Evolutionary conservation across 2,888 invertebrate genomes (phyloP).

Genomic region (Craniophora ligustri): DNA sequence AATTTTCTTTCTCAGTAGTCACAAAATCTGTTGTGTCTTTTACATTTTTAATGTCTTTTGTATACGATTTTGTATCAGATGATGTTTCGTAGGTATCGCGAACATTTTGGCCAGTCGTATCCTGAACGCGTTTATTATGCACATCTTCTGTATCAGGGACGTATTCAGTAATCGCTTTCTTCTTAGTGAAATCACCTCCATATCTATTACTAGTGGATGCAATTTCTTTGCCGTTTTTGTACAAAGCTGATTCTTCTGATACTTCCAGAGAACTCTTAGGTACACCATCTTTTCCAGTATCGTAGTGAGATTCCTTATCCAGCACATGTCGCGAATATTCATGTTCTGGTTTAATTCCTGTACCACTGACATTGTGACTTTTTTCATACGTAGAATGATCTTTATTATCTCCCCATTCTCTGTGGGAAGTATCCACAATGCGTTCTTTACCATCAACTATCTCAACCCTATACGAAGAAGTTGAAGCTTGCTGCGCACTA

Average conservation of each 20-base stretch:
- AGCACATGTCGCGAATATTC: conserved; percentile 87
- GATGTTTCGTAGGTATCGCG: conserved; percentile 64
- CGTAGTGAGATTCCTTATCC: conserved; percentile 88
- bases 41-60: conserved; percentile 68
- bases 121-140: conserved; percentile 65
- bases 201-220: conserved; percentile 82
- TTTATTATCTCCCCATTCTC: conserved; percentile 88
- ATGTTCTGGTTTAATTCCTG: conserved; percentile 87
- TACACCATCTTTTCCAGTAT: conserved; percentile 87
- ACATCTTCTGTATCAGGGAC: conserved; percentile 66
- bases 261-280: conserved; percentile 80
- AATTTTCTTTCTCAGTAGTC: conserved; percentile 83
- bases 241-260: conserved; percentile 79
- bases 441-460: conserved; percentile 90
- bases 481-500: conserved; percentile 89
- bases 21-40: conserved; percentile 76
- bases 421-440: conserved; percentile 88
- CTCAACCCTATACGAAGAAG: conserved; percentile 90
- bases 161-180: conserved; percentile 79
- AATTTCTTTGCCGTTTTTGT: conserved; percentile 82
- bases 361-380: conserved; percentile 86
- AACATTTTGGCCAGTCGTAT: conserved; percentile 64
- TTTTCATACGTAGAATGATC: conserved; percentile 86
- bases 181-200: conserved; percentile 81
- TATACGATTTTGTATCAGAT: conserved; percentile 65